These are phyloP conservation scores for Microplitis mediator DNA, from an alignment of 1,140 invertebrate genomes.

Conservation along the genomic window DNA sequence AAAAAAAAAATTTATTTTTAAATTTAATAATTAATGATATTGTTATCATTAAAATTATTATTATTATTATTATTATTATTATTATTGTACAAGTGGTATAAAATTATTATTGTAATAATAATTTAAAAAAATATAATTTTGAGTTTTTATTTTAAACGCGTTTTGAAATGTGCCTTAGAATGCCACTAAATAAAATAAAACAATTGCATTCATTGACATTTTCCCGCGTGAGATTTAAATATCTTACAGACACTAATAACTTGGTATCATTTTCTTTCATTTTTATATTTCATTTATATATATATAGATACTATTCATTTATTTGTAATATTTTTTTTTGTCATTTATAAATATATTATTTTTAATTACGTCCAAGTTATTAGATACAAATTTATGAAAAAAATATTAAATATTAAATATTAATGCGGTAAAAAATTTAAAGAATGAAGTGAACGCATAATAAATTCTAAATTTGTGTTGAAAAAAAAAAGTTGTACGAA, in stretches of 20 bases:
- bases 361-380: constrained; percentile 33
- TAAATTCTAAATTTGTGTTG: no score
- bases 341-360: constrained; percentile 27
- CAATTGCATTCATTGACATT: background rate
- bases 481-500: no score
- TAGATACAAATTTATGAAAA: constrained; percentile 28
- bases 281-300: no score
- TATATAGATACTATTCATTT: no score
- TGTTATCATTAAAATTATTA: background rate
- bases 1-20: no score
- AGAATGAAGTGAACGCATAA: no score
- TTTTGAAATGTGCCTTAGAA: constrained; percentile 50
- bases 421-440: no score
- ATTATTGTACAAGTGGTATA: background rate
- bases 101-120: background rate
- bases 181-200: constrained; percentile 35
- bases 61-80: no score
- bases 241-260: background rate
- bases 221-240: background rate
- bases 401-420: no score
- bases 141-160: constrained; percentile 26
- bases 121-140: background rate
- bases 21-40: background rate
- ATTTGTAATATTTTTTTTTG: background rate
- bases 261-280: background rate